Evolutionary conservation across 2,113 vertebrate genomes (phyloP).

Genomic region (Diglossa brunneiventris): DNA sequence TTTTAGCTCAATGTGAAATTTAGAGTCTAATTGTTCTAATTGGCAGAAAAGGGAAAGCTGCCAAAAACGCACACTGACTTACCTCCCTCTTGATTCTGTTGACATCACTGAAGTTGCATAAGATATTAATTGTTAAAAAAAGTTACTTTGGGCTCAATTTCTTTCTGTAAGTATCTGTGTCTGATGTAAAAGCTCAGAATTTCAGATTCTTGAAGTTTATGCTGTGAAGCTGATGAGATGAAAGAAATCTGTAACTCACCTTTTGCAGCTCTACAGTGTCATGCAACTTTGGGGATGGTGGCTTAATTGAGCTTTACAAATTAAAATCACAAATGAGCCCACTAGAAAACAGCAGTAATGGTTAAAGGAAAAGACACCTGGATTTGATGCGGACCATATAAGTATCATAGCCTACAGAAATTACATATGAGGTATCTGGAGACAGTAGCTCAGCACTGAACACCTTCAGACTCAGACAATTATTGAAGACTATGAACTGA

Average conservation of each 20-base stretch:
- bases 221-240: neutral
- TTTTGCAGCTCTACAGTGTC: neutral
- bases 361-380: neutral
- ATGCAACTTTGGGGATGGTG: neutral
- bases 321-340: constrained; percentile 9
- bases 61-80: constrained; percentile 4
- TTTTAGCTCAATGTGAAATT: constrained; percentile 26
- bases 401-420: neutral
- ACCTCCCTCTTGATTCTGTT: neutral
- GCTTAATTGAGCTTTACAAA: constrained; percentile 22
- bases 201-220: neutral
- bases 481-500: neutral
- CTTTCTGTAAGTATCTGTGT: neutral
- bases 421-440: neutral
- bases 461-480: neutral
- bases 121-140: neutral
- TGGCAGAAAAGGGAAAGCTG: constrained; percentile 14
- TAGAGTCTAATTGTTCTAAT: constrained; percentile 33
- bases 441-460: neutral
- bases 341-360: neutral
- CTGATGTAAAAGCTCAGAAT: neutral
- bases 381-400: neutral
- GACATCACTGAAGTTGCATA: constrained; percentile 1
- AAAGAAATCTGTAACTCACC: constrained; percentile 26
- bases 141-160: neutral